phyloP scores from a whole-genome alignment of 2,797 vertebrate genomes.

The Poecile montanus region DNA sequence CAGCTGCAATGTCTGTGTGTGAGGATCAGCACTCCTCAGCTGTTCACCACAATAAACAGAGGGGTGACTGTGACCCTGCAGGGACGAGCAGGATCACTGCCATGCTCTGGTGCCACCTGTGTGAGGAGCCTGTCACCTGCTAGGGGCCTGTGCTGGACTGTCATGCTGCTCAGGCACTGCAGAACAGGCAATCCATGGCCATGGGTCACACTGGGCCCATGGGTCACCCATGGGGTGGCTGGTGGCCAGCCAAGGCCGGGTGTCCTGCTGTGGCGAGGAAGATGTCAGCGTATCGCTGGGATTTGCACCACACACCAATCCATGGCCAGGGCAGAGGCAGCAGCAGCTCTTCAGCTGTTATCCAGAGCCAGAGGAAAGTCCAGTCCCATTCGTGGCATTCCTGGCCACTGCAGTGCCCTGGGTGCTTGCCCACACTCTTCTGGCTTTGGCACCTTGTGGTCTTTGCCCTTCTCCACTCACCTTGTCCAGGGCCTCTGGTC shows the following conservation, averaged over 20 bases:
- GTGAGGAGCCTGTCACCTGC: neutral
- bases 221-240: neutral
- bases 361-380: neutral
- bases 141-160: neutral
- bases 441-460: fast-evolving
- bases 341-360: neutral
- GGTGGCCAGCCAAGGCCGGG: fast-evolving
- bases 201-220: neutral
- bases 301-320: fast-evolving
- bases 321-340: neutral
- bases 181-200: neutral
- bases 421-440: neutral
- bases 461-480: neutral
- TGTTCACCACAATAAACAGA: neutral
- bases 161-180: neutral
- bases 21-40: neutral
- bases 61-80: neutral
- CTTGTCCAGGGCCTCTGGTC: neutral
- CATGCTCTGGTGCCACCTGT: neutral
- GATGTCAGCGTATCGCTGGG: fast-evolving
- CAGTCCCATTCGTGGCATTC: neutral
- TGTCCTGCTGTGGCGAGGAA: neutral
- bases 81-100: neutral
- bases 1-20: neutral
- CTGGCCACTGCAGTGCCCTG: fast-evolving